phyloP scores from a whole-genome alignment of 1,140 invertebrate species.

The Brachionus paranguensis region DNA sequence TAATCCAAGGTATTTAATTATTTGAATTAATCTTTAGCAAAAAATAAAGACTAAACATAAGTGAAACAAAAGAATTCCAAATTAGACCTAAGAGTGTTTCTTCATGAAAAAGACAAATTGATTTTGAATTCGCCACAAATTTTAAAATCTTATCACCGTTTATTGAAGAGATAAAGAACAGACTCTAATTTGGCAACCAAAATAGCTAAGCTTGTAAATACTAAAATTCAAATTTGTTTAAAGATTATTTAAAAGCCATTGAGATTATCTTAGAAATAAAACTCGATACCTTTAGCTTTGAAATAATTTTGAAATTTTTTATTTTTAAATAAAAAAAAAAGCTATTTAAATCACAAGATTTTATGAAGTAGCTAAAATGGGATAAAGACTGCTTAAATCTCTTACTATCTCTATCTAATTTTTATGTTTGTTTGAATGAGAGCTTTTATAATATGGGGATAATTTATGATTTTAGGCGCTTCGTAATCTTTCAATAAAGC shows the following conservation, averaged over 20 bases:
- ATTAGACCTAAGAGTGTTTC: neutral
- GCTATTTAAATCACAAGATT: neutral
- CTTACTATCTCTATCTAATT: neutral
- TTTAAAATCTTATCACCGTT: neutral
- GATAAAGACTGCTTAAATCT: slow-evolving; percentile 17
- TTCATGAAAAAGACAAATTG: neutral
- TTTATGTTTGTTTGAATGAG: neutral
- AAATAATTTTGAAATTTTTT: slow-evolving; percentile 6
- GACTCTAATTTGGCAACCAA: neutral
- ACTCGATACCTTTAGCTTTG: slow-evolving; percentile 7
- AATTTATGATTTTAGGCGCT: slow-evolving; percentile 15
- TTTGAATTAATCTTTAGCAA: slow-evolving; percentile 21
- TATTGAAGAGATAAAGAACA: neutral
- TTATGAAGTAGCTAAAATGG: neutral
- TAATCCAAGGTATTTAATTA: slow-evolving; percentile 37
- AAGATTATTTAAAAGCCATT: slow-evolving; percentile 37
- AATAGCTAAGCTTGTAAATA: slow-evolving; percentile 24
- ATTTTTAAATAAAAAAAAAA: slow-evolving; percentile 16
- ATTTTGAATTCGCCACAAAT: neutral
- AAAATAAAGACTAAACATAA: slow-evolving; percentile 21
- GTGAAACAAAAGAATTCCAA: slow-evolving; percentile 24
- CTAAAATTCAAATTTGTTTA: slow-evolving; percentile 34
- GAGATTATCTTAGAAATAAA: slow-evolving; percentile 34
- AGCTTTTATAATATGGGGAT: neutral
- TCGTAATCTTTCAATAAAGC: neutral